Evolutionary conservation across 2,888 invertebrate species (phyloP).

Genomic region (Polydrusus cervinus): DNA sequence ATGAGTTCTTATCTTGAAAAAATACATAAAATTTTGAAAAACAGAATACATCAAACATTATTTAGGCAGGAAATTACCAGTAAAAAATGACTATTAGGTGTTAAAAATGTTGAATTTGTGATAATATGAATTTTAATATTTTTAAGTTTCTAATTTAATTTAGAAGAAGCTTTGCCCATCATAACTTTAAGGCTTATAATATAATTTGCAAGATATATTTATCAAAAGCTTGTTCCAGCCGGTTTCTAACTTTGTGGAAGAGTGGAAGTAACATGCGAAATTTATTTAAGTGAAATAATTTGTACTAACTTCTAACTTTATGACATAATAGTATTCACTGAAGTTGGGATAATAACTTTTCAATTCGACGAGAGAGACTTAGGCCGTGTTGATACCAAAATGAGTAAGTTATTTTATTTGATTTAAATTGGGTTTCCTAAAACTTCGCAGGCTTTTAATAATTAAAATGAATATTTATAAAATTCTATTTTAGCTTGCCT

Average conservation of each 20-base stretch:
- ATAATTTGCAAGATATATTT: neutral
- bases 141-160: neutral
- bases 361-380: neutral
- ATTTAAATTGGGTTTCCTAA: neutral
- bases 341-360: slow-evolving; percentile 13
- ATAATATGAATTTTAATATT: too few relatives aligned
- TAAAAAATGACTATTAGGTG: too few relatives aligned
- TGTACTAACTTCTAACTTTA: slow-evolving; percentile 23
- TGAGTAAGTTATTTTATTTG: neutral
- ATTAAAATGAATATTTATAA: neutral
- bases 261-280: slow-evolving; percentile 6
- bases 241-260: slow-evolving; percentile 4
- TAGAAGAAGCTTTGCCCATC: neutral
- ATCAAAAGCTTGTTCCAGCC: neutral
- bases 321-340: neutral
- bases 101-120: too few relatives aligned
- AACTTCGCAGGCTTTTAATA: neutral
- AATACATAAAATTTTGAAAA: too few relatives aligned
- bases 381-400: neutral
- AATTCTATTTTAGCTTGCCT: neutral
- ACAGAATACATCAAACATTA: too few relatives aligned
- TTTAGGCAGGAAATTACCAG: too few relatives aligned
- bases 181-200: neutral
- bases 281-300: slow-evolving; percentile 18
- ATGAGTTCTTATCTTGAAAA: too few relatives aligned